phyloP scores from a whole-genome alignment of 2,888 invertebrate genomes.

The Athalia cordata region DNA sequence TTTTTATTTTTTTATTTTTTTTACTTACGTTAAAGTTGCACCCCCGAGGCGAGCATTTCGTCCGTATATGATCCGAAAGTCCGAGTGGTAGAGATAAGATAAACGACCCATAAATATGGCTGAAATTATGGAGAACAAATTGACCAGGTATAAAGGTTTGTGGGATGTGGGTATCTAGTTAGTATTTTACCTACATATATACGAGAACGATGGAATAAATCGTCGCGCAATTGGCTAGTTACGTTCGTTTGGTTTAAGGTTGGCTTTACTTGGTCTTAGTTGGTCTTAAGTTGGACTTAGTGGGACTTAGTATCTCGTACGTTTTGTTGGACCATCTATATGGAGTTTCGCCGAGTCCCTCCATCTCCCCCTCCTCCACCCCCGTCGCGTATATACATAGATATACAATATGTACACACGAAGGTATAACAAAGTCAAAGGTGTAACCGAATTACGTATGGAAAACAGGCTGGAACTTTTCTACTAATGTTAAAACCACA shows the following conservation, averaged over 20 bases:
- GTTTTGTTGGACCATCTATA: too few species aligned
- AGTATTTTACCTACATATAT: not conserved
- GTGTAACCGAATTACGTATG: too few species aligned
- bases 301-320: not conserved
- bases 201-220: slow-evolving; percentile 15
- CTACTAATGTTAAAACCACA: too few species aligned
- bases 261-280: not conserved
- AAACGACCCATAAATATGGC: slow-evolving; percentile 62
- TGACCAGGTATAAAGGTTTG: slow-evolving; percentile 44
- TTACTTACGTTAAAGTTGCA: slow-evolving; percentile 1
- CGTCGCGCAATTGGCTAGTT: slow-evolving; percentile 42
- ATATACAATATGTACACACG: too few species aligned
- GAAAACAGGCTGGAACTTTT: too few species aligned
- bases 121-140: slow-evolving; percentile 53
- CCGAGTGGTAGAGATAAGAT: slow-evolving; percentile 62
- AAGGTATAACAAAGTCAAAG: too few species aligned
- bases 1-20: not conserved
- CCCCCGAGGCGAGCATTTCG: slow-evolving; percentile 7
- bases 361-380: too few species aligned
- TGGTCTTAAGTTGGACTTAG: slow-evolving; percentile 18
- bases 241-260: slow-evolving; percentile 19
- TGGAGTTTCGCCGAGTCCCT: too few species aligned
- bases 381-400: too few species aligned
- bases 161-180: too few species aligned
- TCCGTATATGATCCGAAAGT: slow-evolving; percentile 24